A percentile compares a stretch with the other conserved stretches of the same genome.
Conservation (phyloP, 35 echinoderm and acorn worm genomes). For the Hemicentrotus pulcherrimus region DNA sequence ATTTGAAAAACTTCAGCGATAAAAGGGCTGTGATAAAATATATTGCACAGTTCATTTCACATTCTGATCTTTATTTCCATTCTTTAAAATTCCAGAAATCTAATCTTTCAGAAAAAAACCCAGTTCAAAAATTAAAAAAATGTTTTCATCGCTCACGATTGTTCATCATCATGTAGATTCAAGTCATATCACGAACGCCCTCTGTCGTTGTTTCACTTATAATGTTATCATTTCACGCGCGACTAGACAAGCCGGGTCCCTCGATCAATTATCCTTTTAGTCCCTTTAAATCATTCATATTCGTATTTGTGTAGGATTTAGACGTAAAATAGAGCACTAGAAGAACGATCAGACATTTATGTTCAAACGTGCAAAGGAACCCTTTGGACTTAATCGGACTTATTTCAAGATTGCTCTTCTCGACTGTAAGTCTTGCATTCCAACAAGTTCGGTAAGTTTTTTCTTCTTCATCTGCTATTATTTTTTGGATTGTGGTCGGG, state of each 20-base stretch:
- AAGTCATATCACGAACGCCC: neutral
- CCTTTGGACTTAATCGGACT: neutral
- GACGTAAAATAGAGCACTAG: neutral
- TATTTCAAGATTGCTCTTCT: neutral
- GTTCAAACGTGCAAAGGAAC: neutral
- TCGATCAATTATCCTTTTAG: slow-evolving; percentile 17
- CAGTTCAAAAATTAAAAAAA: no score
- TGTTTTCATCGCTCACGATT: neutral
- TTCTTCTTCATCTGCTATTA: neutral
- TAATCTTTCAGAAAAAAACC: no score
- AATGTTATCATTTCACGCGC: slow-evolving; percentile 42
- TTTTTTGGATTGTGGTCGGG: neutral
- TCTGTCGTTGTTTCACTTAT: neutral
- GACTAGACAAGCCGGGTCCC: slow-evolving; percentile 33
- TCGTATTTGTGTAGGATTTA: neutral
- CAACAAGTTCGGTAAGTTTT: neutral
- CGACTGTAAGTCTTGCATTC: neutral
- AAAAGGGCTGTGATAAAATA: no score
- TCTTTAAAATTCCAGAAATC: no score
- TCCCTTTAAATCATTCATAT: slow-evolving; percentile 33
- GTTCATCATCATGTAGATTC: neutral
- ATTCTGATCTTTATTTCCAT: no score
- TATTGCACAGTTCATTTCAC: no score
- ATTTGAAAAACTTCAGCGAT: no score
- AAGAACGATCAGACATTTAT: neutral